Evolutionary conservation across 2,888 invertebrate genomes (phyloP), one percentile per base, ranked within the genome.

Genomic region (Barypeithes pellucidus): DNA sequence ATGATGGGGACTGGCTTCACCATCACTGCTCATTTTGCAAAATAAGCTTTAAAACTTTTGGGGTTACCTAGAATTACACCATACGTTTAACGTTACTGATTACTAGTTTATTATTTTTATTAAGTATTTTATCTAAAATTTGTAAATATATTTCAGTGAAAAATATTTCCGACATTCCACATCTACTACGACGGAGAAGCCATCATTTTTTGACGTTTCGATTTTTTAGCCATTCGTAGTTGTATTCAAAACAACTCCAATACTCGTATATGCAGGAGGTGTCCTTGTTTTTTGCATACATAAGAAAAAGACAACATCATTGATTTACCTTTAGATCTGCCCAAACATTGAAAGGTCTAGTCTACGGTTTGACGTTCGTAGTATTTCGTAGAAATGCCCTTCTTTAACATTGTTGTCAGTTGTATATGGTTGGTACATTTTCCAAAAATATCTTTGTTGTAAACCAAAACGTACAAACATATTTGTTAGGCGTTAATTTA

Each of bases 1-100:
- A 50, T 77, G 76, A 52, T 77, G 76, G 63, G 80, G 74, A 69
- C 75, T 79, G 67, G 79, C 78, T 80, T 84, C 84, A 79, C 83
- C 82, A 54, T 84, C 84, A 80, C 84, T 83, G 80, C 83, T 84
- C 77, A 77, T 77, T 24, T 66, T 66, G 20, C 18, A 22, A 22
- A 22, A 20, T 20, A 22, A 41, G 4, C 29, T 29, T 16, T 8
- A 22, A 45, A 14, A 24, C 11, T 14, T 24, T 45, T 61, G 12
- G 20, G 20, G 14, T 29, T 61, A 61, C 14, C 29, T 45, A 45
- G 9, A 16, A 61, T 29, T 45, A 61, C 61, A 61, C 61, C 43
- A 61, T 61, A 47, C 29, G 33, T 50, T 65, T 52, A 39, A 52
- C 47, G 36, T 11, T 39, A 65, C 33, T 33, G 18, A 57, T 14